Conservation (phyloP, 2,113 vertebrate genomes). For the Diadophis punctatus region DNA sequence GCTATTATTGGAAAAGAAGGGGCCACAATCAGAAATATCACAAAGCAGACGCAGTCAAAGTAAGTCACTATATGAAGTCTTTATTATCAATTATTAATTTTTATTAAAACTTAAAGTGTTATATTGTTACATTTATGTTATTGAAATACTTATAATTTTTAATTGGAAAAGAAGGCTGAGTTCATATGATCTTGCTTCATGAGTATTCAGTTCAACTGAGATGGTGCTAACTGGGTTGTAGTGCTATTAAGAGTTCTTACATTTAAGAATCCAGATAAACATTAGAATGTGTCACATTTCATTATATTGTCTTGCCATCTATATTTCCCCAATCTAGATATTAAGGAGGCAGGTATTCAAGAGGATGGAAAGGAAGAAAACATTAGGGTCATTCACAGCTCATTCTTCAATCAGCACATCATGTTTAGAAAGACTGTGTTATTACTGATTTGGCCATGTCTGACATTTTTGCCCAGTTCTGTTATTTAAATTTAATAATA, state of each 20-base stretch:
- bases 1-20: conserved; percentile 98
- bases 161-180: background rate
- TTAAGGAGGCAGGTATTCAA: background rate
- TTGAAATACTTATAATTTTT: background rate
- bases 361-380: background rate
- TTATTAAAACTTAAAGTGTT: background rate
- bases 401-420: too few species aligned
- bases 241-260: background rate
- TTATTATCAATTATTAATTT: background rate
- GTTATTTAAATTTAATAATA: too few species aligned
- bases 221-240: background rate
- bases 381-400: too few species aligned
- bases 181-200: background rate
- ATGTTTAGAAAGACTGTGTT: too few species aligned
- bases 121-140: background rate
- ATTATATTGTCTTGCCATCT: background rate
- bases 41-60: conserved; percentile 98
- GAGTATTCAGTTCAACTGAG: background rate
- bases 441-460: too few species aligned
- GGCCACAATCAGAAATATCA: conserved; percentile 95
- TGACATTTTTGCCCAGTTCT: too few species aligned
- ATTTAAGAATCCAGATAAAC: background rate
- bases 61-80: conserved; percentile 60
- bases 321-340: background rate
- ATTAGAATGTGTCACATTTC: background rate